phyloP scores from a whole-genome alignment of 2,888 invertebrate species.

The Coelinius sp. region DNA sequence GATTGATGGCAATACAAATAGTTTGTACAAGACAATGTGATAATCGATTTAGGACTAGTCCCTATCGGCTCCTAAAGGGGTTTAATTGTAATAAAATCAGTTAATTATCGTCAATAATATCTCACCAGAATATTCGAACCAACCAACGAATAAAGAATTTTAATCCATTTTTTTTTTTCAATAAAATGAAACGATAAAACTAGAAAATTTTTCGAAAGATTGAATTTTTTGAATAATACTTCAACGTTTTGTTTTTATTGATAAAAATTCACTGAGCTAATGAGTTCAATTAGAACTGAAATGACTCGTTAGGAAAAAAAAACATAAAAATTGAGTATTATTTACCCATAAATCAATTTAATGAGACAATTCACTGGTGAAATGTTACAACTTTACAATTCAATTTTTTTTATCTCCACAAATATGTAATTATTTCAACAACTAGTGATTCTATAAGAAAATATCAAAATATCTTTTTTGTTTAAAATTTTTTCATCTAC shows the following conservation, averaged over 20 bases:
- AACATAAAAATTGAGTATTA: background rate
- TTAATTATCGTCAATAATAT: conserved; percentile 55
- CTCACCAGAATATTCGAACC: conserved; percentile 46
- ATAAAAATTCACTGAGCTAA: conserved; percentile 3
- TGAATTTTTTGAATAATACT: background rate
- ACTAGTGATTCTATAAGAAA: too few relatives aligned
- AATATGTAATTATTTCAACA: too few relatives aligned
- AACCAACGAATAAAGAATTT: conserved; percentile 55
- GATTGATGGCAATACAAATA: background rate
- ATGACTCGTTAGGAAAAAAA: background rate
- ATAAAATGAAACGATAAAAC: conserved; percentile 17
- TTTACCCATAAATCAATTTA: too few relatives aligned
- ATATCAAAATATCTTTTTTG: too few relatives aligned
- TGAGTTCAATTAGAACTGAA: background rate
- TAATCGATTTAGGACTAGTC: conserved; percentile 39
- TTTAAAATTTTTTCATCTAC: too few relatives aligned
- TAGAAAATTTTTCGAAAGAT: too few relatives aligned
- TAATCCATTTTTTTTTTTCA: conserved; percentile 37
- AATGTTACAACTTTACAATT: too few relatives aligned
- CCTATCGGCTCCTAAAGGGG: conserved; percentile 54
- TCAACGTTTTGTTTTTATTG: background rate
- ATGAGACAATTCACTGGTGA: background rate
- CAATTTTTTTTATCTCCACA: too few relatives aligned
- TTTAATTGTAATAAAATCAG: conserved; percentile 57
- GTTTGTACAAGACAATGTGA: conserved; percentile 28